Conservation (phyloP, 1,140 invertebrate genomes). For the Drosophila cardini region DNA sequence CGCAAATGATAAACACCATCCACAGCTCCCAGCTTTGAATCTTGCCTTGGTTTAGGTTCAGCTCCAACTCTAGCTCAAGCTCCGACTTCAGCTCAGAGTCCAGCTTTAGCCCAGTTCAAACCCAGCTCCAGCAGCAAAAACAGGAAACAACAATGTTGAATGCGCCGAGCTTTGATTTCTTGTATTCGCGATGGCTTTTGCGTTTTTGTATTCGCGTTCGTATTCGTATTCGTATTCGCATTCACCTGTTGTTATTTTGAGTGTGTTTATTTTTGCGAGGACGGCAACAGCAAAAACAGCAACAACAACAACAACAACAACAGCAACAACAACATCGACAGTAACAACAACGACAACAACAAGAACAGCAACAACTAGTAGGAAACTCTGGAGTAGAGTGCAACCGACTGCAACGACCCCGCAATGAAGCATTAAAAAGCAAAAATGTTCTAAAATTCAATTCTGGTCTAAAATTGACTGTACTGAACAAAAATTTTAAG, state of each 20-base stretch:
- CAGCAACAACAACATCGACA: neutral
- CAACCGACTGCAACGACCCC: no score
- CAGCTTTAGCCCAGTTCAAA: neutral
- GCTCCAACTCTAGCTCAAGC: no score
- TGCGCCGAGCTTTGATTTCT: slow-evolving; percentile 61
- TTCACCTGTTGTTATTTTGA: slow-evolving; percentile 79
- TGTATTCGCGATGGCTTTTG: slow-evolving; percentile 48
- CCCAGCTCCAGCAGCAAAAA: slow-evolving; percentile 34
- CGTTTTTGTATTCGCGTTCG: slow-evolving; percentile 39
- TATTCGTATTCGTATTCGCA: slow-evolving; percentile 60
- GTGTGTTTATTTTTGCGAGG: slow-evolving; percentile 62
- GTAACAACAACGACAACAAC: no score
- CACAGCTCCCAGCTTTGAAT: slow-evolving; percentile 6
- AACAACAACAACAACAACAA: slow-evolving; percentile 29
- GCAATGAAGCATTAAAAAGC: no score
- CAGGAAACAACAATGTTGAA: slow-evolving; percentile 63
- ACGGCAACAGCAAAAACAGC: slow-evolving; percentile 36
- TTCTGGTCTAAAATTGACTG: no score
- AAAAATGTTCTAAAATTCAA: no score
- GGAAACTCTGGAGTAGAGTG: no score
- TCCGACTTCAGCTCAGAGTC: no score
- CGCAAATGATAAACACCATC: slow-evolving; percentile 45
- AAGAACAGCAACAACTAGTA: no score
- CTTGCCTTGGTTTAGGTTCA: no score
- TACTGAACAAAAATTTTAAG: no score